A percentile compares a stretch with the other conserved stretches of the same genome.
These are phyloP conservation scores for Hemitrygon akajei DNA, from an alignment of 2,797 vertebrate genomes.

Conservation along the genomic window DNA sequence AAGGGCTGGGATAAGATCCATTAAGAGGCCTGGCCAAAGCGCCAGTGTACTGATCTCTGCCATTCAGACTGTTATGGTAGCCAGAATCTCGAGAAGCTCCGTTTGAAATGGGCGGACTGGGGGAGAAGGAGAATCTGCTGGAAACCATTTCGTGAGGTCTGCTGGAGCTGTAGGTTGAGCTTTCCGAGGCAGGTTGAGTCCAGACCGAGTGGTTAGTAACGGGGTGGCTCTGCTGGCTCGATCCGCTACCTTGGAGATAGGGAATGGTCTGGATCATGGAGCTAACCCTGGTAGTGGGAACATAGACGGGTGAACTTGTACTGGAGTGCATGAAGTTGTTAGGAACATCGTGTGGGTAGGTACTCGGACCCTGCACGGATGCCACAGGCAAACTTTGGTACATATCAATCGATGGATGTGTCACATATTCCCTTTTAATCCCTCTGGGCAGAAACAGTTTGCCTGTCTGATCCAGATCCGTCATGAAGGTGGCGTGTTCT, in stretches of 20 bases:
- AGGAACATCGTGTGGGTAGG: slow-evolving; percentile 72
- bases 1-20: slow-evolving; percentile 79
- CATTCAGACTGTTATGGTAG: slow-evolving; percentile 67
- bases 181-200: slow-evolving; percentile 83
- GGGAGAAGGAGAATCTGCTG: slow-evolving; percentile 83
- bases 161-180: slow-evolving; percentile 75
- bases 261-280: slow-evolving; percentile 85
- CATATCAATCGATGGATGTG: slow-evolving; percentile 77
- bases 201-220: slow-evolving; percentile 78
- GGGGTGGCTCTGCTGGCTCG: slow-evolving; percentile 71
- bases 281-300: slow-evolving; percentile 82
- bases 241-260: slow-evolving; percentile 74
- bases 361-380: slow-evolving; percentile 76
- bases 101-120: slow-evolving; percentile 83
- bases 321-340: slow-evolving; percentile 88
- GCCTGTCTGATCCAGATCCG: slow-evolving; percentile 87
- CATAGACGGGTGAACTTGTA: slow-evolving; percentile 88
- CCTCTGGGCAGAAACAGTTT: slow-evolving; percentile 82
- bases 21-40: slow-evolving; percentile 71
- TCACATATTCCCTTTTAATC: slow-evolving; percentile 75
- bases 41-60: slow-evolving; percentile 80
- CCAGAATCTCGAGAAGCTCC: slow-evolving; percentile 71
- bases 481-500: slow-evolving; percentile 79
- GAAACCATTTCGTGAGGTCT: slow-evolving; percentile 62
- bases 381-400: slow-evolving; percentile 89